phyloP scores from a whole-genome alignment of 2,113 vertebrate species.

The Ageneiosus marmoratus region DNA sequence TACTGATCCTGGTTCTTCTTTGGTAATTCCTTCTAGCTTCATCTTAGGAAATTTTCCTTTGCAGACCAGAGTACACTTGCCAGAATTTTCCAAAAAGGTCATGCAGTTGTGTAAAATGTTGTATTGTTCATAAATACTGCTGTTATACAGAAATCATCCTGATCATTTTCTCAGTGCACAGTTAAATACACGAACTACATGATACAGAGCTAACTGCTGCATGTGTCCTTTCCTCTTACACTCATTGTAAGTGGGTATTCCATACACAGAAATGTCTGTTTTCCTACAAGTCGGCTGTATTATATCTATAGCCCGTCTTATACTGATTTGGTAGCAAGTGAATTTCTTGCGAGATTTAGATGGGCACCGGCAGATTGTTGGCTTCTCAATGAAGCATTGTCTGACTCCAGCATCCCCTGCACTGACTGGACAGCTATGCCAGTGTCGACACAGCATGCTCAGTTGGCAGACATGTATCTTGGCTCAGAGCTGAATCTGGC shows the following conservation, averaged over 20 bases:
- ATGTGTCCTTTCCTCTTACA: no score
- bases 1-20: no score
- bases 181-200: no score
- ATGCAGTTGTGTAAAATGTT: no score
- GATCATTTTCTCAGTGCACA: no score
- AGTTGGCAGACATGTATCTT: not conserved
- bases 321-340: not conserved
- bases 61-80: no score
- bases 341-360: not conserved
- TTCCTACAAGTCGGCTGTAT: not conserved
- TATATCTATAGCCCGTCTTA: not conserved
- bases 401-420: not conserved
- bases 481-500: not conserved
- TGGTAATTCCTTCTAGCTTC: no score
- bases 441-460: not conserved
- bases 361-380: not conserved
- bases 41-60: no score
- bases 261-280: not conserved
- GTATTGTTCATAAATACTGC: no score
- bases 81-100: no score
- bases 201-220: no score
- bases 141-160: no score
- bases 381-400: not conserved
- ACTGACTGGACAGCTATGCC: not conserved
- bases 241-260: not conserved